Conservation (phyloP, 2,888 invertebrate genomes). For the Gryllus longicercus region DNA sequence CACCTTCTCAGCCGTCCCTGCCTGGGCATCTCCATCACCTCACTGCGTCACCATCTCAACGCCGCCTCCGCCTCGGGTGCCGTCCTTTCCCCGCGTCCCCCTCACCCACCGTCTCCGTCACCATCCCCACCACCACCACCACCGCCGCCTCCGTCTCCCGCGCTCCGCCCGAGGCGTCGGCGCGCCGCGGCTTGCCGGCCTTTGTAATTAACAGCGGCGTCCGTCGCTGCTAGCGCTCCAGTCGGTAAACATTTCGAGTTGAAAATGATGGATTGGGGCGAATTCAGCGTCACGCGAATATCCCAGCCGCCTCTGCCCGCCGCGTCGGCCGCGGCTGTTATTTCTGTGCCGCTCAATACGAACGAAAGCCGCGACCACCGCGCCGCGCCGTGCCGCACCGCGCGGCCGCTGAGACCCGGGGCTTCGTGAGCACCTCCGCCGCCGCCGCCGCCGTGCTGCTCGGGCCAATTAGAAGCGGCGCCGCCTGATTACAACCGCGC, state of each 20-base stretch:
- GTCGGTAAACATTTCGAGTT: constrained; percentile 17
- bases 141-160: neutral
- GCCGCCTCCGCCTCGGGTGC: no score
- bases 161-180: neutral
- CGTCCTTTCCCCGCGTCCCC: neutral
- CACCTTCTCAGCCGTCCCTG: neutral
- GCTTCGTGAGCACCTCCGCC: no score
- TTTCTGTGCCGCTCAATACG: constrained; percentile 17
- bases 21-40: neutral
- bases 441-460: no score
- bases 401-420: neutral
- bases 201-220: constrained; percentile 2
- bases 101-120: neutral
- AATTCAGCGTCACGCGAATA: constrained; percentile 17
- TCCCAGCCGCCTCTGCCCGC: neutral
- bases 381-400: neutral
- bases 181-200: neutral
- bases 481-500: no score
- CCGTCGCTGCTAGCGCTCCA: neutral
- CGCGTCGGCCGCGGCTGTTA: neutral
- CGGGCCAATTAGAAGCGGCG: no score
- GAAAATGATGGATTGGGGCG: constrained; percentile 17
- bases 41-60: no score
- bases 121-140: neutral
- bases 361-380: neutral